A percentile compares a stretch with the other conserved stretches of the same genome.
phyloP scores from a whole-genome alignment of 2,113 vertebrate species.

The Lipotes vexillifer region DNA sequence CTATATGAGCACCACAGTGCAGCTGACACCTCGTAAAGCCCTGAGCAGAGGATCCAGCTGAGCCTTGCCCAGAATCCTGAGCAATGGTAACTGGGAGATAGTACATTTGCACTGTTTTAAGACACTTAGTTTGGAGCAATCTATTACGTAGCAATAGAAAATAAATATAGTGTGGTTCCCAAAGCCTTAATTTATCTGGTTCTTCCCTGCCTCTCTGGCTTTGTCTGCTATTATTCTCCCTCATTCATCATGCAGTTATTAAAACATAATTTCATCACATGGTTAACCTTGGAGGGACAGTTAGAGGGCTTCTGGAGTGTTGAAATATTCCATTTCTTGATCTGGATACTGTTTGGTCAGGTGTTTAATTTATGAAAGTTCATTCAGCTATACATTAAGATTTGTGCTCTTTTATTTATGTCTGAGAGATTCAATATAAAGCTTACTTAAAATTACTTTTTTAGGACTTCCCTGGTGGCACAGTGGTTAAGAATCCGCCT shows the following conservation, averaged over 20 bases:
- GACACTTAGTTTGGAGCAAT: not conserved
- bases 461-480: too few relatives aligned
- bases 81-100: not conserved
- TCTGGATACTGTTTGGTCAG: not conserved
- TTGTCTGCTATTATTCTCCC: not conserved
- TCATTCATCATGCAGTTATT: not conserved
- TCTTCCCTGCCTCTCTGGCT: not conserved
- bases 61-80: not conserved
- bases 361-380: not conserved
- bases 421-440: not conserved
- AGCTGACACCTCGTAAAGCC: not conserved
- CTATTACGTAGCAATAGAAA: not conserved
- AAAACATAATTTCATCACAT: not conserved
- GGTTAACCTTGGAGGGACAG: not conserved
- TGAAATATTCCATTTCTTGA: not conserved
- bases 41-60: not conserved
- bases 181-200: not conserved
- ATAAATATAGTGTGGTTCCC: not conserved
- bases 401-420: not conserved
- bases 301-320: not conserved
- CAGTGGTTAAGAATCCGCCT: too few relatives aligned
- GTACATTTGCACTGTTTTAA: too few relatives aligned
- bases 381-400: not conserved
- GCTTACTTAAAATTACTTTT: not conserved
- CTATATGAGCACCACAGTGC: not conserved